Percentiles rank a stretch among this genome's conserved stretches.
Conservation (phyloP, 2,888 invertebrate genomes). For the Erannis defoliaria region DNA sequence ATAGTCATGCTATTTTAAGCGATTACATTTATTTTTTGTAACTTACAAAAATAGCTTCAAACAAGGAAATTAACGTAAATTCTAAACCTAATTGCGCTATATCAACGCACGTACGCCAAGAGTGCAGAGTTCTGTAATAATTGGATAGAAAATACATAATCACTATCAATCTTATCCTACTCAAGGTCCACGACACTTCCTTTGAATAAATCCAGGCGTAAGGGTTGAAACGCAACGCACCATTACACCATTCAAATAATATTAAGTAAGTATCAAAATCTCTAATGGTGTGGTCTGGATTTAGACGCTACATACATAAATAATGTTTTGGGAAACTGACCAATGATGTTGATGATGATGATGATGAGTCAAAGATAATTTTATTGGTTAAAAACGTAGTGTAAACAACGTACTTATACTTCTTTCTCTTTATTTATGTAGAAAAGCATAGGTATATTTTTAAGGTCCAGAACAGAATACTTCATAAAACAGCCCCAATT, state of each 20-base stretch:
- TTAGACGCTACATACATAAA: no score
- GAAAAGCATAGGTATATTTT: no score
- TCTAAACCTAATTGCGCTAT: slow-evolving; percentile 16
- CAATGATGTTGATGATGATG: no score
- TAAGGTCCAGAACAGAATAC: no score
- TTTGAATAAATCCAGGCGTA: slow-evolving; percentile 49
- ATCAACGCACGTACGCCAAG: slow-evolving; percentile 29
- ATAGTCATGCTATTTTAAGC: slow-evolving; percentile 4
- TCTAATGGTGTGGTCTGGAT: no score
- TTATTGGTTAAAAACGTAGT: no score
- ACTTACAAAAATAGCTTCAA: slow-evolving; percentile 13
- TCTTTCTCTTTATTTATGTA: no score
- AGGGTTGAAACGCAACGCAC: background rate
- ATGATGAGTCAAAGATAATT: no score
- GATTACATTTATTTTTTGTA: slow-evolving; percentile 24
- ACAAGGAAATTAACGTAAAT: slow-evolving; percentile 17
- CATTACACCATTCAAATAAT: background rate
- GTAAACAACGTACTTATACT: no score
- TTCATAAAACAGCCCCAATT: no score
- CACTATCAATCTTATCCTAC: slow-evolving; percentile 49
- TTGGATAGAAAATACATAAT: slow-evolving; percentile 28
- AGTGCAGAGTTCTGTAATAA: slow-evolving; percentile 25
- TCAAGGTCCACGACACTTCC: slow-evolving; percentile 60
- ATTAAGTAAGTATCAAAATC: no score
- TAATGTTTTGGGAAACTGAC: no score